Base-by-base conservation (phyloP, 2,797 vertebrate genomes). In the Aulostomus chinensis region DNA sequence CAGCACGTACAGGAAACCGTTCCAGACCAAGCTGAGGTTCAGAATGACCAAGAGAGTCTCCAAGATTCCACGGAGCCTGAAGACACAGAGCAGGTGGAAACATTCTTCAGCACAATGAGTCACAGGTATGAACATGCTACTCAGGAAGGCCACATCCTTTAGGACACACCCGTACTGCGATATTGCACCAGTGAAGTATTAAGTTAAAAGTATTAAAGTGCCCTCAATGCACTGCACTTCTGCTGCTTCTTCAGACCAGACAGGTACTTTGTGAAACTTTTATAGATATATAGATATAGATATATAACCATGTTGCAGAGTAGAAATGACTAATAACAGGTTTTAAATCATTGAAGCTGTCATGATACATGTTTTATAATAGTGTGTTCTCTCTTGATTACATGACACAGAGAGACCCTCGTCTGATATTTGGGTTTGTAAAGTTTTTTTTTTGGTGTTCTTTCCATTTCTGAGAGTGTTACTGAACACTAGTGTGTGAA, bases 21-120 rank as follows among this genome's bases (percentile, higher is more conserved):
- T 26, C 34, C 51, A 5, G 77, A 69, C 35, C 61, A 39, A 49
- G 72, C 73, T 16, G 58, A 77, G 57, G 40, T 38, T 4, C 37
- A 41, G 16, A 53, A 41, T 1, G 68, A 85, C 17, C 59, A 12
- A 0, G 43, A 57, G 9, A 49, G 37, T 2, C 62, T 63, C 48
- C 47, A 47, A 60, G 77, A 73, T 33, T 43, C 65, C 28, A 0
- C 32, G 0, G 76, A 78, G 53, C 50, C 65, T 9, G 78, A 84
- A 37, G 81, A 85, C 58, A 73, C 55, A 20, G 85, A 88, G 56
- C 80, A 81, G 35, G 80, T 93, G 81, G 93, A 94, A 17, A 99
- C 96, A n/a, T 99, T 99, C 91, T 99, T 99, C 89, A 98, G 94
- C 86, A 92, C 92, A 84, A 98, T 99, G 96, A 94, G 91, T 75